These are phyloP conservation scores for Chelon auratus DNA, from an alignment of 2,797 vertebrate species.

Conservation along the genomic window DNA sequence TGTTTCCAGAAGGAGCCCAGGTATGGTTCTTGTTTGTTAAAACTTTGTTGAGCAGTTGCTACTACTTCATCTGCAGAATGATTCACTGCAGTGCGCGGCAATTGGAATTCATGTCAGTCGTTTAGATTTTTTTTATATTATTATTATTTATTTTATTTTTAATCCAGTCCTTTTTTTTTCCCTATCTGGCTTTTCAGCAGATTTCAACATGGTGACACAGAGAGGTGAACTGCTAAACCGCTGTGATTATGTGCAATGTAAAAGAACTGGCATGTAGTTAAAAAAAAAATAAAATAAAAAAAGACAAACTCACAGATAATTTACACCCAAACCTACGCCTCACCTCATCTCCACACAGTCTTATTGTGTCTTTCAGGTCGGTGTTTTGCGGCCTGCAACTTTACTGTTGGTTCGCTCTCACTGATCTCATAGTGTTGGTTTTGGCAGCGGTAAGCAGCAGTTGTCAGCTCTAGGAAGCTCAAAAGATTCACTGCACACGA, in stretches of 20 bases:
- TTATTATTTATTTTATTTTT: not conserved
- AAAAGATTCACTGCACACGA: not conserved
- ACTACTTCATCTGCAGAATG: conserved; percentile 12
- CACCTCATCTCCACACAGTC: not conserved
- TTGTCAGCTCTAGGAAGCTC: not conserved
- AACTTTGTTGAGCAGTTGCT: not conserved
- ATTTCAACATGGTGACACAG: not conserved
- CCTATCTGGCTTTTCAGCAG: not conserved
- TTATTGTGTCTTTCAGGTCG: conserved; percentile 11
- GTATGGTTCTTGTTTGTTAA: conserved; percentile 19
- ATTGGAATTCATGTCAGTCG: not conserved
- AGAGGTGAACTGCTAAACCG: not conserved
- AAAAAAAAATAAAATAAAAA: not conserved
- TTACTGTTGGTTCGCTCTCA: conserved; percentile 16
- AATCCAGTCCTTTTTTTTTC: not conserved
- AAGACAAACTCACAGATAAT: not conserved
- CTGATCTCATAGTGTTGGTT: not conserved
- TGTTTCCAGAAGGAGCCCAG: conserved; percentile 22
- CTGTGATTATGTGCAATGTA: not conserved
- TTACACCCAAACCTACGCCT: conserved; percentile 1
- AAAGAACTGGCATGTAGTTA: not conserved
- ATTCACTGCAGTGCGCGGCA: not conserved
- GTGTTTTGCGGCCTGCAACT: conserved; percentile 15
- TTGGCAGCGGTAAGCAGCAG: not conserved
- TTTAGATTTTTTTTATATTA: too few relatives aligned